A percentile compares a stretch with the other conserved stretches of the same genome.
phyloP scores from a whole-genome alignment of 1,140 invertebrate species.

The Harlomillsia oculata region DNA sequence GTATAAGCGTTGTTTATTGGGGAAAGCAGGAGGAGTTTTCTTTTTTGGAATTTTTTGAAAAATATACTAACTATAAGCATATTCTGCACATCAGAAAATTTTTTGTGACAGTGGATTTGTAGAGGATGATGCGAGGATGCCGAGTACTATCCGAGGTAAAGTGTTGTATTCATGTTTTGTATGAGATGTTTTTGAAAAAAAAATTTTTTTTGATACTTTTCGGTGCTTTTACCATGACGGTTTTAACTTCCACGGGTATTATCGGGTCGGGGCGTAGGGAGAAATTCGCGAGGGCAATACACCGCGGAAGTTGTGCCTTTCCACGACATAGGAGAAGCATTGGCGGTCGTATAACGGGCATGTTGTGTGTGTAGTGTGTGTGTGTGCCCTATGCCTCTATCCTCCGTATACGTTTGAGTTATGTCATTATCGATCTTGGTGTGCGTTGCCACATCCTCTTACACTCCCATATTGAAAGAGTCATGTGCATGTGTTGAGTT shows the following conservation, averaged over 20 bases:
- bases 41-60: too few species aligned
- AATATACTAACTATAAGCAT: too few species aligned
- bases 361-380: too few species aligned
- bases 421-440: constrained; percentile 33
- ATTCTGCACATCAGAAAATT: neutral
- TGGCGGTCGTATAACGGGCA: constrained; percentile 1
- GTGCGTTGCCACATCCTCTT: constrained; percentile 18
- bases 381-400: too few species aligned
- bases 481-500: too few species aligned
- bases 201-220: neutral
- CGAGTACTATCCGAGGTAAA: constrained; percentile 36
- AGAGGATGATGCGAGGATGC: constrained; percentile 36
- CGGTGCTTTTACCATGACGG: too few species aligned
- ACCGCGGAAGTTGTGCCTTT: constrained; percentile 23
- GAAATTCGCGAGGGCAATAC: constrained; percentile 28
- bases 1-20: too few species aligned
- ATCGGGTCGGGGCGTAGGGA: too few species aligned
- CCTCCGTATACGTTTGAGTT: constrained; percentile 18
- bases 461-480: too few species aligned
- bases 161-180: neutral
- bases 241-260: too few species aligned
- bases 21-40: too few species aligned
- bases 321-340: neutral
- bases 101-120: neutral
- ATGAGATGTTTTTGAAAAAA: too few species aligned